Evolutionary conservation across 2,797 vertebrate genomes (phyloP).

Genomic region (Malacoctenus gilli): DNA sequence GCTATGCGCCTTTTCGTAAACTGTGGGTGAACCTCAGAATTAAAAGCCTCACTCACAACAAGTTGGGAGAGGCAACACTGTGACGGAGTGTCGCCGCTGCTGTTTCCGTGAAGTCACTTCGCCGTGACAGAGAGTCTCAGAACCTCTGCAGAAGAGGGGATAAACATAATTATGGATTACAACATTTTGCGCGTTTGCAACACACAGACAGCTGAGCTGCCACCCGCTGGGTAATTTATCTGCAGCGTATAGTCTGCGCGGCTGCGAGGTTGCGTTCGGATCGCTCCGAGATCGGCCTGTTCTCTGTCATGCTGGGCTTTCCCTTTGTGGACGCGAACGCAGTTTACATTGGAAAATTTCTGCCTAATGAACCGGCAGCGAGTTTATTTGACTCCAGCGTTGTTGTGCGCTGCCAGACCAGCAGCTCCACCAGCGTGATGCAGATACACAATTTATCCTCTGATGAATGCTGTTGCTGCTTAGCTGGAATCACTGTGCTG

Average conservation of each 20-base stretch:
- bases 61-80: constrained; percentile 21
- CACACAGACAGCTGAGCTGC: constrained; percentile 17
- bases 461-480: background rate
- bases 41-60: background rate
- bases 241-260: background rate
- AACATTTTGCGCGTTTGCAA: constrained; percentile 8
- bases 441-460: constrained; percentile 1
- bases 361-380: constrained; percentile 6
- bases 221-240: constrained; percentile 6
- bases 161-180: constrained; percentile 45
- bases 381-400: constrained; percentile 5
- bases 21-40: constrained; percentile 24
- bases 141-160: constrained; percentile 40
- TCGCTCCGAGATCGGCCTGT: constrained; percentile 5
- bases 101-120: constrained; percentile 16
- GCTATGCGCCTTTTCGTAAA: constrained; percentile 24
- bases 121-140: constrained; percentile 21
- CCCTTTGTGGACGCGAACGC: background rate
- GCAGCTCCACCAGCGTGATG: background rate
- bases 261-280: constrained; percentile 7
- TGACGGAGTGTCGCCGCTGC: constrained; percentile 8
- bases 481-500: background rate
- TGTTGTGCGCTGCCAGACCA: constrained; percentile 5
- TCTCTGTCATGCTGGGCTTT: constrained; percentile 9
- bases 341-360: background rate